Evolutionary conservation across 2,797 vertebrate species (phyloP).

Genomic region (Cyclopterus lumpus): DNA sequence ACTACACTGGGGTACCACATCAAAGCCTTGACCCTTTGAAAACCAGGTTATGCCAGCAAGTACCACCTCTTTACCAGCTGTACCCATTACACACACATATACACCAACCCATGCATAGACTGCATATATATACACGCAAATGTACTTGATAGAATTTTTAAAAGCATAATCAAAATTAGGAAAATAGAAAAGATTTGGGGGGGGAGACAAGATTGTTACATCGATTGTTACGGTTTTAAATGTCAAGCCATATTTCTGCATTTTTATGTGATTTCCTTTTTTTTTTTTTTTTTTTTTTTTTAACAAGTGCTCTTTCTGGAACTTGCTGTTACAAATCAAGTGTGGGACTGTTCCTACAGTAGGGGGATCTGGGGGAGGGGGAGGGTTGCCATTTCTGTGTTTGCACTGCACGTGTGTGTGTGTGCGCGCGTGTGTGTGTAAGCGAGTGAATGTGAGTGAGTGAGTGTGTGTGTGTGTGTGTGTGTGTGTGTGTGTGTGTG

Average conservation of each 20-base stretch:
- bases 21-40: conserved; percentile 77
- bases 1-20: conserved; percentile 75
- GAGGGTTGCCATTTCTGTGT: conserved; percentile 74
- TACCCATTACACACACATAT: conserved; percentile 60
- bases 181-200: conserved; percentile 52
- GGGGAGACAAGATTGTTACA: conserved; percentile 47
- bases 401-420: conserved; percentile 68
- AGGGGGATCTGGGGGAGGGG: conserved; percentile 17
- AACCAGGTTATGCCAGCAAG: conserved; percentile 81
- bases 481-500: conserved; percentile 29
- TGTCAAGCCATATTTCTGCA: conserved; percentile 86
- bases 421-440: conserved; percentile 13
- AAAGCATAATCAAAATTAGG: conserved; percentile 60
- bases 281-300: conserved; percentile 46
- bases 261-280: conserved; percentile 38
- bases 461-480: conserved; percentile 16
- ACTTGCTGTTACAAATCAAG: conserved; percentile 85
- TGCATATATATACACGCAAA: conserved; percentile 55
- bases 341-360: conserved; percentile 73
- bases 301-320: conserved; percentile 88
- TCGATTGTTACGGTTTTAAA: conserved; percentile 82
- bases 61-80: conserved; percentile 81
- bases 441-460: conserved; percentile 40
- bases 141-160: conserved; percentile 60
- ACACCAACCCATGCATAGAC: conserved; percentile 59